These are phyloP conservation scores for Drosophila nasuta DNA, from an alignment of 1,140 invertebrate genomes.

Conservation along the genomic window DNA sequence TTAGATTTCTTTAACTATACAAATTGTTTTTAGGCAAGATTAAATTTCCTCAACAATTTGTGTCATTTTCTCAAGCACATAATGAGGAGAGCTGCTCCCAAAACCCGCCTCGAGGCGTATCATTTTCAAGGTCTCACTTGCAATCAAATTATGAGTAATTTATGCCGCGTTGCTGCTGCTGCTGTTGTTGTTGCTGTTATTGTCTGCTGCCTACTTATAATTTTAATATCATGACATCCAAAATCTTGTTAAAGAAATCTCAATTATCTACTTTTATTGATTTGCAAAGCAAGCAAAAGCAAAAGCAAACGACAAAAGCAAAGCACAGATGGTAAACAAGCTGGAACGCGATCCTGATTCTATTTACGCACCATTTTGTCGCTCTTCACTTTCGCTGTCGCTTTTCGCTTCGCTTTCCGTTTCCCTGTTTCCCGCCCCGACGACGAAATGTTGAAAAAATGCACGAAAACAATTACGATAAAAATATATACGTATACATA, in stretches of 20 bases:
- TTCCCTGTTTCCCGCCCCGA: not conserved
- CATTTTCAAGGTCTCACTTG: conserved; percentile 63
- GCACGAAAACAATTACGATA: conserved; percentile 81
- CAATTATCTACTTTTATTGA: conserved; percentile 83
- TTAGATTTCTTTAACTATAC: conserved; percentile 40
- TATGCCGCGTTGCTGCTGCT: conserved; percentile 52
- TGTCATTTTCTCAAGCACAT: conserved; percentile 23
- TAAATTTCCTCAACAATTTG: conserved; percentile 17
- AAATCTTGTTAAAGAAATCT: conserved; percentile 82
- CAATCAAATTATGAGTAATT: conserved; percentile 80
- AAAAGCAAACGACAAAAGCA: conserved; percentile 10
- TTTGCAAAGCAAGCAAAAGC: conserved; percentile 63
- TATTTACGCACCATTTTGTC: conserved; percentile 77
- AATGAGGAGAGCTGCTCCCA: conserved; percentile 37
- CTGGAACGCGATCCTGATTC: conserved; percentile 55
- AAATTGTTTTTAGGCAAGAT: conserved; percentile 20
- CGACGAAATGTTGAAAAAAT: conserved; percentile 55
- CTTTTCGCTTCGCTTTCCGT: conserved; percentile 24
- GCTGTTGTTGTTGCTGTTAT: not conserved
- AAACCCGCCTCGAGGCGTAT: conserved; percentile 23
- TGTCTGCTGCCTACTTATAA: conserved; percentile 52
- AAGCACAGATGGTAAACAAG: conserved; percentile 70
- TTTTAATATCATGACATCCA: conserved; percentile 77
- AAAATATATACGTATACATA: conserved; percentile 49
- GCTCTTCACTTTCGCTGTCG: conserved; percentile 59